Evolutionary conservation across 2,113 vertebrate genomes (phyloP), one percentile per base, ranked within the genome.

Genomic region (Salvator merianae): DNA sequence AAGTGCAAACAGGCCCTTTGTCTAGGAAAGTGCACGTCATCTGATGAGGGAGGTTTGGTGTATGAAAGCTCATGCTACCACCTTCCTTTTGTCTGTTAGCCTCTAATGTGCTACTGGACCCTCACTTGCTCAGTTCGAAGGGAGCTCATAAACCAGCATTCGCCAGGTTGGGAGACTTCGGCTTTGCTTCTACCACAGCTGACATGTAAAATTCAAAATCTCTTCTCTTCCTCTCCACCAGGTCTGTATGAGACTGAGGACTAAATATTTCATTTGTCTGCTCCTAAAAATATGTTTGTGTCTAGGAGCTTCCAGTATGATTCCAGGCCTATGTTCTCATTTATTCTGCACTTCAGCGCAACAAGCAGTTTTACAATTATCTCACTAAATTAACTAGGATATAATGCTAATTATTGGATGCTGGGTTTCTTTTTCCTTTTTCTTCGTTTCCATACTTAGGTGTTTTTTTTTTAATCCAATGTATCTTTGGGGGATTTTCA

Each of bases 391-490:
- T 69, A 84, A 69, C 26, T 71, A 66, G 43, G 53, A 71, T 78
- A 62, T 40, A n/a, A 84, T 26, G 18, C 66, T 72, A 84, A 70
- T 84, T 71, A 55, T 63, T 84, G 68, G 91, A 85, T 88, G n/a
- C 5, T 78, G 83, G 89, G 86, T 85, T 28, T 4, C 72, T 90
- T 4, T 20, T 20, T 59, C 16, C 55, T 3, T 59, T 59, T 20
- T 4, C 4, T 20, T 20, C 55, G 14, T 20, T 20, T 59, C 55
- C 1, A 4, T 20, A 13, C 4, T 20, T 59, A 2, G 1, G 10
- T 47, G 89, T 86, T 91, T 91, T 89, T 92, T 91, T 91, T 91
- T 86, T 86, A 92, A 92, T 83, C 89, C 91, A 86, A 86, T 84
- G 82, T 93, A 89, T 91, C 92, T 91, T 59, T 84, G 71, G 89